phyloP scores from a whole-genome alignment of 2,113 vertebrate genomes.

The Aspidoscelis tigris region DNA sequence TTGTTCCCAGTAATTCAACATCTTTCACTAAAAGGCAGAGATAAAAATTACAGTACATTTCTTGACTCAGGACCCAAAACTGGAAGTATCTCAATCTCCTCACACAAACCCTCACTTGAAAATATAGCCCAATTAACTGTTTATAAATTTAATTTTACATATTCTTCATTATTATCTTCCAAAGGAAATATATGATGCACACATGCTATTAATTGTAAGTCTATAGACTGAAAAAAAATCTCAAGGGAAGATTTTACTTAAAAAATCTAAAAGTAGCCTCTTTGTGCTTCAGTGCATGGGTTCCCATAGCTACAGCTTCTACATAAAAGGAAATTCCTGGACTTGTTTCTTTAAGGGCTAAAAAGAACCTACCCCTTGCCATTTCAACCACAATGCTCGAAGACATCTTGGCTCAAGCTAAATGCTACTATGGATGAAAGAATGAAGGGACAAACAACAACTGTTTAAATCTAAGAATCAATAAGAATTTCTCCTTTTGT shows the following conservation, averaged over 20 bases:
- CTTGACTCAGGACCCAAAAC: constrained; percentile 32
- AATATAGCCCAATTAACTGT: not conserved
- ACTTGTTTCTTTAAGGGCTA: constrained; percentile 20
- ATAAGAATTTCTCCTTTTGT: not conserved
- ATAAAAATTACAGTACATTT: constrained; percentile 20
- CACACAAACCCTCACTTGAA: not conserved
- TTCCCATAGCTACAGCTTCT: constrained; percentile 22
- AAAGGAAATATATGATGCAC: not conserved
- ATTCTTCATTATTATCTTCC: not conserved
- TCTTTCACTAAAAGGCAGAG: constrained; percentile 38
- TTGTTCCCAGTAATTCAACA: constrained; percentile 38
- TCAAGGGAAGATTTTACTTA: constrained; percentile 14
- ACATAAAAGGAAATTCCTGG: constrained; percentile 15
- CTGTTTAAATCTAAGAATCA: constrained; percentile 9
- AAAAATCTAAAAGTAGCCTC: constrained; percentile 45
- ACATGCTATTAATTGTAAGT: not conserved
- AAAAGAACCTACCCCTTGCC: constrained; percentile 22
- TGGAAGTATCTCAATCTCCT: constrained; percentile 1
- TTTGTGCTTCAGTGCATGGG: constrained; percentile 17
- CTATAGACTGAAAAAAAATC: constrained; percentile 25
- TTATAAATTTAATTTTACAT: not conserved
- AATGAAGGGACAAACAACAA: not conserved
- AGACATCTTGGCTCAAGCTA: constrained; percentile 23
- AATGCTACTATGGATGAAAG: constrained; percentile 4
- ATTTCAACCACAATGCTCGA: constrained; percentile 49